Evolutionary conservation across 2,888 invertebrate species (phyloP).

Genomic region (Stenurella melanura): DNA sequence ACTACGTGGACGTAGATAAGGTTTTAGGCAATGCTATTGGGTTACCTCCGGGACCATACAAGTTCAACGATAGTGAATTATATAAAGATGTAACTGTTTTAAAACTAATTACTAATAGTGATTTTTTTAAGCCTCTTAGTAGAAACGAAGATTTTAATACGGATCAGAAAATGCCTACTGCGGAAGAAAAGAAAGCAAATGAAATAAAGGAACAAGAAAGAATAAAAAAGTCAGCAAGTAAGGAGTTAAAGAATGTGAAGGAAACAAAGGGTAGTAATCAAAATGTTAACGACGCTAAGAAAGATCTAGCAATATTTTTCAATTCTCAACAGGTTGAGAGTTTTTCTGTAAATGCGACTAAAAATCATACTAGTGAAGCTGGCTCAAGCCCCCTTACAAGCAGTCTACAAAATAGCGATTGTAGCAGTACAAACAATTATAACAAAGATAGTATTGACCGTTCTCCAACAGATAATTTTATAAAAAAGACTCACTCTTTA

Average conservation of each 20-base stretch:
- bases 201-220: neutral
- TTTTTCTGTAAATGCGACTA: neutral
- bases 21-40: constrained; percentile 66
- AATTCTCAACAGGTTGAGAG: neutral
- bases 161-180: neutral
- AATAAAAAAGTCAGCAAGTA: neutral
- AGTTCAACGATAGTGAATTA: constrained; percentile 67
- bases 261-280: neutral
- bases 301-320: neutral
- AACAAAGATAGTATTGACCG: neutral
- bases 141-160: constrained; percentile 30
- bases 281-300: neutral
- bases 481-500: constrained; percentile 2
- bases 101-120: constrained; percentile 62
- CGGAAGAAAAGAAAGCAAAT: neutral
- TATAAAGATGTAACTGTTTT: constrained; percentile 67
- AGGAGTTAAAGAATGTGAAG: neutral
- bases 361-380: neutral
- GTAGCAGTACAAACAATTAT: neutral
- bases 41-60: constrained; percentile 67
- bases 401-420: neutral
- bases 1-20: constrained; percentile 66
- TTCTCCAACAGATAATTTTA: neutral
- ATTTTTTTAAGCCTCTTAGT: constrained; percentile 61
- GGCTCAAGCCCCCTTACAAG: neutral